A percentile compares a stretch with the other conserved stretches of the same genome.
Conservation (phyloP, 1,140 invertebrate genomes). For the Gonatopus flavifemur region DNA sequence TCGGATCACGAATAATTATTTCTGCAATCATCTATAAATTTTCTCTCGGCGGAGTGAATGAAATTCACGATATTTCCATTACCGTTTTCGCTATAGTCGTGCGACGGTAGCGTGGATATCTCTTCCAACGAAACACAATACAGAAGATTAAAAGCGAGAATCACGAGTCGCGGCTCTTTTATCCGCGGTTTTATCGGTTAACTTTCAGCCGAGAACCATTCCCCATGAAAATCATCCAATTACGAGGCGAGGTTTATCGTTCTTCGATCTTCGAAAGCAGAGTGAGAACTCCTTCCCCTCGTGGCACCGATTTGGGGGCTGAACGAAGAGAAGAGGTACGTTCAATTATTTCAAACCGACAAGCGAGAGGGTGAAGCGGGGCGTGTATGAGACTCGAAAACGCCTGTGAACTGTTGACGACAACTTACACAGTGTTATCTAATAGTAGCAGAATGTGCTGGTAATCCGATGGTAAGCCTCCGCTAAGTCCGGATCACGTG, state of each 20-base stretch:
- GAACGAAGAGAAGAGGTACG: slow-evolving; percentile 20
- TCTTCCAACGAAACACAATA: too few relatives aligned
- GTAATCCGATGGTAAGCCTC: slow-evolving; percentile 52
- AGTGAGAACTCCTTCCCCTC: neutral
- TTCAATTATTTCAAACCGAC: slow-evolving; percentile 44
- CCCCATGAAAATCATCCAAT: slow-evolving; percentile 56
- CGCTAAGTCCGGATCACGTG: slow-evolving; percentile 39
- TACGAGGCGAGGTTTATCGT: slow-evolving; percentile 38
- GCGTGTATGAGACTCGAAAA: slow-evolving; percentile 29
- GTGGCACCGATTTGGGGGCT: neutral
- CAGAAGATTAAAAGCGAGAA: slow-evolving; percentile 3
- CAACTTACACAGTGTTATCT: slow-evolving; percentile 57
- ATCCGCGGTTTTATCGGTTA: slow-evolving; percentile 35
- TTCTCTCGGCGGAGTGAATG: too few relatives aligned
- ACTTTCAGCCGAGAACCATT: slow-evolving; percentile 39
- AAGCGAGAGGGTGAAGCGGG: slow-evolving; percentile 15
- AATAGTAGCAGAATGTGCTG: slow-evolving; percentile 51
- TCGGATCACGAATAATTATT: too few relatives aligned
- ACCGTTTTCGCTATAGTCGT: too few relatives aligned
- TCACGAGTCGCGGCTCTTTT: slow-evolving; percentile 4
- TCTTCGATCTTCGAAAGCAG: slow-evolving; percentile 25
- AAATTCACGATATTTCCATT: too few relatives aligned
- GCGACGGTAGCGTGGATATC: too few relatives aligned
- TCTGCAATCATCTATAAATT: too few relatives aligned
- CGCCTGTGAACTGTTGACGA: slow-evolving; percentile 46